Evolutionary conservation across 1,140 invertebrate genomes (phyloP), one percentile per base, ranked within the genome.

Genomic region (Anastatus disparis): DNA sequence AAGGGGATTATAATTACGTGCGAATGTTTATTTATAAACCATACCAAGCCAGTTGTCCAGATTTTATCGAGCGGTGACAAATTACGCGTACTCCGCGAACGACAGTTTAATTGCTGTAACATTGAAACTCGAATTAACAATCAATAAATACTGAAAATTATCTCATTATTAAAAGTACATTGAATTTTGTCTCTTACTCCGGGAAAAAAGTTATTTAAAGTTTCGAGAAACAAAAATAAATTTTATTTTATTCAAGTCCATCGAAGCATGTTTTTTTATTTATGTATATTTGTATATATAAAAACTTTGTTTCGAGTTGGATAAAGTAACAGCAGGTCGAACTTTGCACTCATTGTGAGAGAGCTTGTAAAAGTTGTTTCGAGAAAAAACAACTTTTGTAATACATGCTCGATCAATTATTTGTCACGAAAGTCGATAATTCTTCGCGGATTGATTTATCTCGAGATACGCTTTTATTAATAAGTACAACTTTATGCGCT

Each of bases 51-150:
- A n/a, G n/a, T n/a, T n/a, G 6, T 20, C 7, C 27, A 35, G 65
- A 69, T 69, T 42, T 31, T 68, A 68, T 69, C 67, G 12, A 0
- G 22, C 29, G 27, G 15, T 62, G 67, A 70, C 58, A 70, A 70
- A 70, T 70, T 55, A 7, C 38, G 26, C 50, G 35, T 31, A 22
- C 46, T 56, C 58, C n/a, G 58, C 27, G n/a, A n/a, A n/a, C n/a
- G 46, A 62, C 67, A 62, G 56, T 62, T 70, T 70, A 70, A 70
- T 70, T 62, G 46, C 38, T 35, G 55, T 46, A 44, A 63, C 48
- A 70, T 70, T 46, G 67, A 70, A 69, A 69, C 29, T 31, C 29
- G 31, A 52, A 69, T 61, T 59, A 61, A 63, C 58, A 31, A 29
- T 63, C 48, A 50, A 70, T 70, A 63, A 63, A 70, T 63, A 55